phyloP scores from a whole-genome alignment of 2,797 vertebrate species.

The Parotocinclus haroldoi region DNA sequence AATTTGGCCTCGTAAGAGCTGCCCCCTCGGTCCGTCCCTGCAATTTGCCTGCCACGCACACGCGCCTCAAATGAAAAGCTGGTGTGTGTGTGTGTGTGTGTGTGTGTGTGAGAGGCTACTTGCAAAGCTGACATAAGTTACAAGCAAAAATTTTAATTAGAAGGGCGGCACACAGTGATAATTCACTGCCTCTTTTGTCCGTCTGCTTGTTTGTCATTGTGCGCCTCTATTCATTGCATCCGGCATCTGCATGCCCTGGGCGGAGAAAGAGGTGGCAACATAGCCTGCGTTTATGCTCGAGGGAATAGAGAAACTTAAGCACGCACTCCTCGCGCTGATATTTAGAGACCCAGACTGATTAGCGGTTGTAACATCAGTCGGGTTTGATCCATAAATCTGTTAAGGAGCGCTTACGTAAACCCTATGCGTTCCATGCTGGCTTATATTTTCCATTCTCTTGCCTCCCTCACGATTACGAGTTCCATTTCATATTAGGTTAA shows the following conservation, averaged over 20 bases:
- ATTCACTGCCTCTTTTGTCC: conserved; percentile 86
- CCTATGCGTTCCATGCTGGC: too few relatives aligned
- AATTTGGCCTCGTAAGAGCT: conserved; percentile 56
- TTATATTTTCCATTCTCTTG: too few relatives aligned
- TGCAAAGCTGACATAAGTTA: conserved; percentile 95
- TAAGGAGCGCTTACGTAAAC: conserved; percentile 6
- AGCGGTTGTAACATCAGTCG: conserved; percentile 41
- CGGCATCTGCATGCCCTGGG: conserved; percentile 70
- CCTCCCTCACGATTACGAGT: too few relatives aligned
- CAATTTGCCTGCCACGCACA: conserved; percentile 63
- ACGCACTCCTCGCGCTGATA: conserved; percentile 45
- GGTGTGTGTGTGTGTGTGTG: conserved; percentile 35
- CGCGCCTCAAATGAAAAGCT: conserved; percentile 72
- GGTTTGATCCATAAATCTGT: conserved; percentile 35
- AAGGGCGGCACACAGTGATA: conserved; percentile 85
- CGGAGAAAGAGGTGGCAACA: conserved; percentile 44
- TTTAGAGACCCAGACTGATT: conserved; percentile 43
- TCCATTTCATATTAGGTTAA: background rate
- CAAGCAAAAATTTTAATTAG: conserved; percentile 99
- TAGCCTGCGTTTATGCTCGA: conserved; percentile 40
- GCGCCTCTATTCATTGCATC: conserved; percentile 63
- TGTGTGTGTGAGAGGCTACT: conserved; percentile 52
- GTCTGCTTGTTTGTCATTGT: conserved; percentile 72
- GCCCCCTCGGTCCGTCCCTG: conserved; percentile 52
- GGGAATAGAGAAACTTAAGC: conserved; percentile 43